Evolutionary conservation across 2,888 invertebrate genomes (phyloP), one percentile per base, ranked within the genome.

Genomic region (Pecten maximus): DNA sequence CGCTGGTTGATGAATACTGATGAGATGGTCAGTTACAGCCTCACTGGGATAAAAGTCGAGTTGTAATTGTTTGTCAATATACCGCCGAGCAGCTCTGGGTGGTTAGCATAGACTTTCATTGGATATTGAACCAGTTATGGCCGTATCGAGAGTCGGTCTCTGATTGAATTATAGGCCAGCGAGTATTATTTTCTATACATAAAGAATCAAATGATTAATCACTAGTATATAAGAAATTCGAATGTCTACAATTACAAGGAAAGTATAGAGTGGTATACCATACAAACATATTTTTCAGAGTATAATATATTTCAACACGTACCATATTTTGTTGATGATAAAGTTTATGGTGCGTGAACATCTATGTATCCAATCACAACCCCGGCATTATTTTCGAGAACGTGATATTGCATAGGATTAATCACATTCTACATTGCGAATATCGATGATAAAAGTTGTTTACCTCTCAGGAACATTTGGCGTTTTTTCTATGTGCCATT

Each of bases 1-100:
- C 60, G 60, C 60, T 28, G 28, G 23, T 35, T 74, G 74, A 74
- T 74, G 74, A 74, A 74, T 74, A 74, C 74, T 74, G 74, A 74
- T 74, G 28, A 28, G 74, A 6, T 74, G 16, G 74, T 74, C 74
- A 74, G 74, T 74, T 74, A 74, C 74, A 12, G 28, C 28, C 28
- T 28, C 15, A 10, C 28, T 74, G 74, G 74, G 28, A 74, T 35
- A 23, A 8, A 19, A 54, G 50, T 2, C 16, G 19, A 2, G 12
- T 23, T 54, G 74, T 74, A 74, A 74, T 74, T 28, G 74, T 74
- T 74, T 74, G 74, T 74, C 74, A 35, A 74, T 74, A 35, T 28
- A 28, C n/a, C 8, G 23, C 19, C n/a, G 60, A 60, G 23, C 74
- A 74, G 12, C 35, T 12, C 35, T 35, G 35, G 74, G 15, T 15